These are phyloP conservation scores for Chaetura pelagica DNA, from an alignment of 2,113 vertebrate species.

Conservation along the genomic window DNA sequence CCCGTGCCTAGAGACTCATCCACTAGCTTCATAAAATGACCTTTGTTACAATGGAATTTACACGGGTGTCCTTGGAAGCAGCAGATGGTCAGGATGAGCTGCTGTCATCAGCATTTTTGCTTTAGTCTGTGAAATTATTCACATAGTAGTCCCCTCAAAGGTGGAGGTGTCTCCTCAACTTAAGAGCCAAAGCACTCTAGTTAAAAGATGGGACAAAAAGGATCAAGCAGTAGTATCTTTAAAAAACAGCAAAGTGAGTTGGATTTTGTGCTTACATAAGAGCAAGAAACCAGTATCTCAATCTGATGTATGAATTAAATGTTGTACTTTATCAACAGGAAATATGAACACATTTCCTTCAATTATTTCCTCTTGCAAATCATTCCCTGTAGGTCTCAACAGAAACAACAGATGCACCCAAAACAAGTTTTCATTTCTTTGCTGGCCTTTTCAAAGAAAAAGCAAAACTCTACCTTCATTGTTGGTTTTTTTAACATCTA, in stretches of 20 bases:
- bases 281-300: background rate
- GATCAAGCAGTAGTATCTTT: background rate
- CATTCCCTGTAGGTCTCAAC: constrained; percentile 22
- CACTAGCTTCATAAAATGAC: constrained; percentile 4
- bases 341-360: constrained; percentile 62
- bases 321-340: constrained; percentile 42
- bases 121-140: constrained; percentile 13
- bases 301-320: constrained; percentile 38
- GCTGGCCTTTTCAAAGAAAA: background rate
- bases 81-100: constrained; percentile 45
- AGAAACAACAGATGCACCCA: constrained; percentile 44
- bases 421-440: constrained; percentile 17
- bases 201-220: background rate
- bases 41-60: constrained; percentile 24
- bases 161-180: background rate
- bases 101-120: constrained; percentile 34
- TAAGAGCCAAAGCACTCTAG: background rate
- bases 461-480: background rate
- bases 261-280: background rate
- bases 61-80: constrained; percentile 11
- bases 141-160: background rate
- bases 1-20: background rate
- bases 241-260: background rate
- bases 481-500: background rate
- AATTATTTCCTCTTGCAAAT: constrained; percentile 49